phyloP scores from a whole-genome alignment of 2,888 invertebrate genomes.

The Ichneumon xanthorius region DNA sequence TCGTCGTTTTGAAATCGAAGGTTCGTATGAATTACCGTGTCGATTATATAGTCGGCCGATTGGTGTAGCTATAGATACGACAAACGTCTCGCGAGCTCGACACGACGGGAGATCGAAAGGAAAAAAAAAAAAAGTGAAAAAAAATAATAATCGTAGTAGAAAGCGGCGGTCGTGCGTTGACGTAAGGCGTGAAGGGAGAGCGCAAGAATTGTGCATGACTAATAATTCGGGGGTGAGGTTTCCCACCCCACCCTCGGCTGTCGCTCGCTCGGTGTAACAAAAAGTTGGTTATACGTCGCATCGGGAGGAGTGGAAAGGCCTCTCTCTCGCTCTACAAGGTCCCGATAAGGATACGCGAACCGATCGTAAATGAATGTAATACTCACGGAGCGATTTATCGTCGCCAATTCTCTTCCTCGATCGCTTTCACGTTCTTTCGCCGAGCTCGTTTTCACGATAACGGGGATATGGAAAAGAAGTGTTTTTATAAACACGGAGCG shows the following conservation, averaged over 20 bases:
- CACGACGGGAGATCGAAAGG: slow-evolving; percentile 26
- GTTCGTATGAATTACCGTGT: slow-evolving; percentile 15
- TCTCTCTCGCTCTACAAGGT: neutral
- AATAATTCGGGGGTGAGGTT: slow-evolving; percentile 82
- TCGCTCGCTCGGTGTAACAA: slow-evolving; percentile 56
- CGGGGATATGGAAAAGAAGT: slow-evolving; percentile 45
- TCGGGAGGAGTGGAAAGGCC: slow-evolving; percentile 15
- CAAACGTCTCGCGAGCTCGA: neutral
- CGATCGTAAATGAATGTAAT: slow-evolving; percentile 14
- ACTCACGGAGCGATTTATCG: slow-evolving; percentile 65
- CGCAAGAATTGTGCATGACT: slow-evolving; percentile 77
- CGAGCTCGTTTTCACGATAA: slow-evolving; percentile 31
- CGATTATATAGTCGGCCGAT: slow-evolving; percentile 12
- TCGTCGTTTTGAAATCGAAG: slow-evolving; percentile 45
- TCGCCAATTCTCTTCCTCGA: slow-evolving; percentile 30
- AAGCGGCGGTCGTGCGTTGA: slow-evolving; percentile 51
- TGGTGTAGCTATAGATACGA: slow-evolving; percentile 23
- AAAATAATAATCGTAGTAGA: slow-evolving; percentile 32
- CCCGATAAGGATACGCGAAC: slow-evolving; percentile 33
- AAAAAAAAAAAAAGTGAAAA: slow-evolving; percentile 44
- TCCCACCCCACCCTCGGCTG: slow-evolving; percentile 77
- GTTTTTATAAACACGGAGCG: slow-evolving; percentile 68
- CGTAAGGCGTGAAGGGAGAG: slow-evolving; percentile 40
- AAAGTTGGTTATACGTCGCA: slow-evolving; percentile 65
- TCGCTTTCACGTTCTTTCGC: slow-evolving; percentile 26